phyloP scores from a whole-genome alignment of 1,140 invertebrate species.

The Neelides sp. region DNA sequence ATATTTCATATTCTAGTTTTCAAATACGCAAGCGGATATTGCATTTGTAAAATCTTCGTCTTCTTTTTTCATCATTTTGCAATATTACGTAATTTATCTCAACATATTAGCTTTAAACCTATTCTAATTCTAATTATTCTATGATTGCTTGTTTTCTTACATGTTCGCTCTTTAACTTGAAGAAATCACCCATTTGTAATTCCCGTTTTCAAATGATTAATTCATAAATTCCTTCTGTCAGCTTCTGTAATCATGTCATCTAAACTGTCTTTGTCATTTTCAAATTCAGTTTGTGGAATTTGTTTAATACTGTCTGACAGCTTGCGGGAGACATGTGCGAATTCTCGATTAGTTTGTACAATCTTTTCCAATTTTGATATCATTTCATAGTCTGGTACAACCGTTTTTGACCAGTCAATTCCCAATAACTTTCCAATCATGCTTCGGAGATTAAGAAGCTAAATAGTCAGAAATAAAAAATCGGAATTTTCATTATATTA shows the following conservation, averaged over 20 bases:
- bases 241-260: conserved; percentile 6
- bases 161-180: too few relatives aligned
- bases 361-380: conserved; percentile 59
- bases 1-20: too few relatives aligned
- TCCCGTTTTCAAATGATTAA: too few relatives aligned
- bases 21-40: too few relatives aligned
- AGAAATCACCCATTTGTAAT: too few relatives aligned
- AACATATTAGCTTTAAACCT: too few relatives aligned
- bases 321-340: conserved; percentile 52
- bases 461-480: conserved; percentile 14
- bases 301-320: conserved; percentile 29
- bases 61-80: too few relatives aligned
- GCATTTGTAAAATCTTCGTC: too few relatives aligned
- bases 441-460: conserved; percentile 53
- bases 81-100: too few relatives aligned
- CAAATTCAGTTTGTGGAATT: conserved; percentile 16
- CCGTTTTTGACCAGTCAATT: conserved; percentile 42
- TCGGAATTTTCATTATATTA: conserved; percentile 3
- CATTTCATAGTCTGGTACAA: conserved; percentile 61
- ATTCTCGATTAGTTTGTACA: conserved; percentile 61
- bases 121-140: too few relatives aligned
- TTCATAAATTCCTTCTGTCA: conserved; percentile 10
- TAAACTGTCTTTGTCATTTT: conserved; percentile 8
- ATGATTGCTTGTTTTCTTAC: too few relatives aligned
- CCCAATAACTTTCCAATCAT: conserved; percentile 52